Base-by-base conservation (phyloP, 2,113 vertebrate species). In the Embiotoca jacksoni region DNA sequence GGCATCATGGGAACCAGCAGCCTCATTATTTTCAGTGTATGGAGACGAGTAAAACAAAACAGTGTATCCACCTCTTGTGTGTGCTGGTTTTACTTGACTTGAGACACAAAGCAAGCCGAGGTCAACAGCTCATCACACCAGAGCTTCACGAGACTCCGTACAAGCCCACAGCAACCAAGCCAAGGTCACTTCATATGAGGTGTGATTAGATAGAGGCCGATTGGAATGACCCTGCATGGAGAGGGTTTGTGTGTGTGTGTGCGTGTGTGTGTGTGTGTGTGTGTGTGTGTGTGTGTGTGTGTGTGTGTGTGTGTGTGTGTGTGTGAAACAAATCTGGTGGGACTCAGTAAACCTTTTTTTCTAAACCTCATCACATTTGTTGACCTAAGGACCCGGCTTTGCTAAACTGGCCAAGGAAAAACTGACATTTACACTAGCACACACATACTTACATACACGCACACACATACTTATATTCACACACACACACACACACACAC, bases 21-120 rank as follows among this genome's bases (percentile, higher is more conserved):
- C 57, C 78, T 88, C 67, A 72, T 89, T 89, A 78, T 75, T 87
- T 89, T 80, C 53, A 72, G 35, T 49, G 58, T 52, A 50, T 9
- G 11, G 15, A 58, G 32, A 73, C 6, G 37, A 53, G 44, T 23
- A 23, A 23, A 56, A 9, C 54, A 61, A 71, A 67, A 14, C 47
- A n/a, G 31, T 6, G 14, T 36, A 14, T 65, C 23, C n/a, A 7
- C 46, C 47, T 76, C 74, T 61, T 50, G 30, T 75, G 36, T 46
- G 65, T 3, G 47, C 30, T 46, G 58, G 23, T 23, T 23, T 23
- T 23, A 23, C 23, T 23, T 80, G 59, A 87, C 78, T 65, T 14
- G 52, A 80, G 41, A 65, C 58, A 56, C 32, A 56, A 78, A 75
- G 41, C 75, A 47, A 47, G 73, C 47, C 0, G 23, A 80, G 83